These are phyloP conservation scores for Microplitis manilae DNA, from an alignment of 2,888 invertebrate genomes.

Conservation along the genomic window DNA sequence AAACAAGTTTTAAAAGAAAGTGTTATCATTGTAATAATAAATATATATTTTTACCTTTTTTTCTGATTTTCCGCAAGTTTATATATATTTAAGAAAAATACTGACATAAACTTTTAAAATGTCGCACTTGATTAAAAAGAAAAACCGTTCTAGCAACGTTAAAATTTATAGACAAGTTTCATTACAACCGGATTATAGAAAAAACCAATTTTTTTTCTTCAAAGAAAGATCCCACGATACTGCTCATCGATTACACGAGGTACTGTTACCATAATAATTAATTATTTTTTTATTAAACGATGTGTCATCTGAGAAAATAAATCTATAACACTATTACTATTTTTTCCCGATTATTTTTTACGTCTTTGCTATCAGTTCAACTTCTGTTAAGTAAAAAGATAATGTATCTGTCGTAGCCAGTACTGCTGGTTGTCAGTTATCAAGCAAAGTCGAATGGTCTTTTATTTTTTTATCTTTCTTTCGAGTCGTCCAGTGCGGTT, in stretches of 20 bases:
- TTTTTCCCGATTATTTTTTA: not conserved
- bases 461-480: not conserved
- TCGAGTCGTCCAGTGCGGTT: slow-evolving; percentile 6
- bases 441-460: slow-evolving; percentile 15
- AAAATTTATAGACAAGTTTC: slow-evolving; percentile 52
- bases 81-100: too few species aligned
- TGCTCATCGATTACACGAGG: slow-evolving; percentile 64
- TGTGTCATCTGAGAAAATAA: too few species aligned
- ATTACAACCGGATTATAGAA: slow-evolving; percentile 59
- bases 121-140: slow-evolving; percentile 45
- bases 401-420: slow-evolving; percentile 8
- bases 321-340: not conserved
- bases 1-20: not conserved
- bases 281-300: slow-evolving; percentile 3
- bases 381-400: slow-evolving; percentile 12
- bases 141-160: slow-evolving; percentile 40
- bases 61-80: not conserved
- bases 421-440: slow-evolving; percentile 11
- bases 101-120: slow-evolving; percentile 21
- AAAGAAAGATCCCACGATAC: slow-evolving; percentile 57
- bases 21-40: not conserved
- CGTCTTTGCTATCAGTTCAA: slow-evolving; percentile 2
- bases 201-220: slow-evolving; percentile 60
- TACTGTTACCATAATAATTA: slow-evolving; percentile 48
- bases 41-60: not conserved